Evolutionary conservation across 2,113 vertebrate species (phyloP).

Genomic region (Serinus canaria): DNA sequence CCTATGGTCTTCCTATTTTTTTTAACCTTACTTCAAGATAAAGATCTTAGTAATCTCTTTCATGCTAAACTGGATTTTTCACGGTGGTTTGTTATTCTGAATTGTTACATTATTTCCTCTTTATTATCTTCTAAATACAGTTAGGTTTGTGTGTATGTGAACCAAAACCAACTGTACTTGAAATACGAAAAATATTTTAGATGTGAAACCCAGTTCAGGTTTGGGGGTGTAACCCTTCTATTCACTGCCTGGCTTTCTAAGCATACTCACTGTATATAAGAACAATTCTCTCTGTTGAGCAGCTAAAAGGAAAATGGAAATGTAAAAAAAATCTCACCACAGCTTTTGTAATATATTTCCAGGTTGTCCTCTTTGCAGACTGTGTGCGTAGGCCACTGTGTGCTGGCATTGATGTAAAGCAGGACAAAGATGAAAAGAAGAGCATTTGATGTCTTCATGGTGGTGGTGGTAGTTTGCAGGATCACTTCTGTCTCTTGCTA

Average conservation of each 20-base stretch:
- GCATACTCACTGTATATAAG: not conserved
- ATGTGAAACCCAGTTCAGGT: not conserved
- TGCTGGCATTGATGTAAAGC: not conserved
- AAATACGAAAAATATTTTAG: not conserved
- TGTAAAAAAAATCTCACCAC: constrained; percentile 69
- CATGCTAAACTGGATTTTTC: not conserved
- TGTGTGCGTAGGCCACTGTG: constrained; percentile 70
- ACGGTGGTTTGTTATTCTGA: not conserved
- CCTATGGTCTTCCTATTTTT: not conserved
- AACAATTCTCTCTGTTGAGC: not conserved
- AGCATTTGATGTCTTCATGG: constrained; percentile 51
- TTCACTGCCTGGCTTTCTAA: not conserved
- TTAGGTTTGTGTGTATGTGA: not conserved
- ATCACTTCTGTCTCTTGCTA: not conserved
- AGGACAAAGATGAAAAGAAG: constrained; percentile 45
- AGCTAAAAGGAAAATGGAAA: constrained; percentile 7
- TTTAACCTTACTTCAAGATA: not conserved
- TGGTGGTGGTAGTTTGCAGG: not conserved
- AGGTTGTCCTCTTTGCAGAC: constrained; percentile 70
- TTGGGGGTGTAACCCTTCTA: not conserved
- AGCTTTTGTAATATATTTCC: constrained; percentile 78
- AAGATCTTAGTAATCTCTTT: not conserved
- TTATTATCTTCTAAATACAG: not conserved
- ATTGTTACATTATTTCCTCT: not conserved
- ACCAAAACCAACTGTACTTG: not conserved